Evolutionary conservation across 2,113 vertebrate species (phyloP), one percentile per base, ranked within the genome.

Genomic region (Dasyornis broadbenti): DNA sequence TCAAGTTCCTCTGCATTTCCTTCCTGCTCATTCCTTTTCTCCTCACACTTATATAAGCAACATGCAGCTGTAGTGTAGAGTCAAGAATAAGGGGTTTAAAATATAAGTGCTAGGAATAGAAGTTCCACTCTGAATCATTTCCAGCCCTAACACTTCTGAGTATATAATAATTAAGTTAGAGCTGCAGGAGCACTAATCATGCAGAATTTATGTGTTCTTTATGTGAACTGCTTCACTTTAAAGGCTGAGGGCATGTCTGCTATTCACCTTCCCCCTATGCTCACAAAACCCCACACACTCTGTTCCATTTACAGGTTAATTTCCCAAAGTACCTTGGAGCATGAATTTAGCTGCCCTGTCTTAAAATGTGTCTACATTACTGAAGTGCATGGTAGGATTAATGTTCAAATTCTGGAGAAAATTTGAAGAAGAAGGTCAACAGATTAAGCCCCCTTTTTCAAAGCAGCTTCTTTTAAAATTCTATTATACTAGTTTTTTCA

Each of bases 101-200:
- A 89, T 44, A 0, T 15, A 72, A 95, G 61, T 24, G 23, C 82
- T 87, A 92, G 63, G 35, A 95, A 91, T 14, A 72, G 52, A 82
- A 82, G 53, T 84, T 92, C 26, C 47, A 82, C 59, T 77, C 40
- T 54, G 66, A 91, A 79, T 77, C 6, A 1, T 44, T 95, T 95
- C 90, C 87, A 94, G 78, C 35, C 35, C 54, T 89, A 69, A 69
- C 37, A 39, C 69, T 95, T 94, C 60, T 93, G 72, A 84, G 66
- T 68, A 89, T 94, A 90, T 89, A 91, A 78, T 84, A 95, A 96
- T 90, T 95, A 59, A 89, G 61, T 57, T 71, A 45, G 76, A 92
- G 45, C 65, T 91, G 40, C 53, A 95, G 93, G 56, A 96, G 71
- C 28, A 39, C 42, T 69, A 86, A 87, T 85, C 59, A 69, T 8